A percentile compares a stretch with the other conserved stretches of the same genome.
phyloP scores from a whole-genome alignment of 2,797 vertebrate genomes.

The Carcharodon carcharias region DNA sequence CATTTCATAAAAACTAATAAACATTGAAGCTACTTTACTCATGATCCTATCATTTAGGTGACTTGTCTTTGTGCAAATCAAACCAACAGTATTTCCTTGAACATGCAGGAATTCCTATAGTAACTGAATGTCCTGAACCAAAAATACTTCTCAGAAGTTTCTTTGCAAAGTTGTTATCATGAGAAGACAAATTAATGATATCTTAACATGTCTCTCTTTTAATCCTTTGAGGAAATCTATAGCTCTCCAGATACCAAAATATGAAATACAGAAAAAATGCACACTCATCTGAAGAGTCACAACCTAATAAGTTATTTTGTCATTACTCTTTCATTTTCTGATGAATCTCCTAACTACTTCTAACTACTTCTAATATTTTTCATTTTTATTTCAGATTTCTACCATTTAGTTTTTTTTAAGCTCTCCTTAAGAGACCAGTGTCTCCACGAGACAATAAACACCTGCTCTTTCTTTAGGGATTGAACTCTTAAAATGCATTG shows the following conservation, averaged over 20 bases:
- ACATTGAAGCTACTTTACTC: neutral
- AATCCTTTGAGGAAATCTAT: neutral
- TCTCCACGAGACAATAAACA: neutral
- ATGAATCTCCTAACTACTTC: neutral
- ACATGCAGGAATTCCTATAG: neutral
- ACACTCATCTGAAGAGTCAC: neutral
- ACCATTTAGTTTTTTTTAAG: neutral
- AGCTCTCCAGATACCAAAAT: neutral
- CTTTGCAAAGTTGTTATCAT: neutral
- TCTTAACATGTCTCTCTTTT: neutral
- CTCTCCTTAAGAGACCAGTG: neutral
- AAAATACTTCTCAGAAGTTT: neutral
- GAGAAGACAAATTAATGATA: neutral
- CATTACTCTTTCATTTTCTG: neutral
- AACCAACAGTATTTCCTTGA: neutral
- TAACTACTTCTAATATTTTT: neutral
- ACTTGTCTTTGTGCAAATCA: neutral
- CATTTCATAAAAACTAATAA: neutral
- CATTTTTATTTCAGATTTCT: neutral
- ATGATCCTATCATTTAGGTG: neutral
- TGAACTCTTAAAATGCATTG: neutral
- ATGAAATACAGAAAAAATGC: neutral
- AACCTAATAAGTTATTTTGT: neutral
- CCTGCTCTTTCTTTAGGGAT: neutral
- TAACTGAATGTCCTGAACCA: neutral